Evolutionary conservation across 2,888 invertebrate genomes (phyloP).

Genomic region (Gastrophysa polygoni): DNA sequence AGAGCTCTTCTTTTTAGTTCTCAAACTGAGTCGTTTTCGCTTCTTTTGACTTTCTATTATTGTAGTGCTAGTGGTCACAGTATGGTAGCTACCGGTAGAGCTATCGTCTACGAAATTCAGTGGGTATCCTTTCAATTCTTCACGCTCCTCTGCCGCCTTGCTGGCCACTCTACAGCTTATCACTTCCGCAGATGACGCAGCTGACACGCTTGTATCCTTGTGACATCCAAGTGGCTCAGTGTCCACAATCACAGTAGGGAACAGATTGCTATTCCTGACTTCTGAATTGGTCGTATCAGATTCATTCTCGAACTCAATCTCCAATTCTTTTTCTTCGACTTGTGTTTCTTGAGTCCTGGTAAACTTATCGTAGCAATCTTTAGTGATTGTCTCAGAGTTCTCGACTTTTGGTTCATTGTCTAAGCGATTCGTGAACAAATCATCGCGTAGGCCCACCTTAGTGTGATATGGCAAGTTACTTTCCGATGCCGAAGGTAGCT

Average conservation of each 20-base stretch:
- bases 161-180: not conserved
- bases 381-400: not conserved
- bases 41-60: slow-evolving; percentile 4
- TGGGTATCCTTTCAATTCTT: not conserved
- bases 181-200: not conserved
- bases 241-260: slow-evolving; percentile 28
- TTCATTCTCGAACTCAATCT: not conserved
- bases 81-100: slow-evolving; percentile 15
- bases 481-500: slow-evolving; percentile 27
- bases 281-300: not conserved
- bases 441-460: slow-evolving; percentile 29
- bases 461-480: slow-evolving; percentile 33
- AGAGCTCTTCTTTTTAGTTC: not conserved
- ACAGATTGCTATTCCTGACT: slow-evolving; percentile 14
- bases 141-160: not conserved
- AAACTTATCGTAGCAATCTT: slow-evolving; percentile 13
- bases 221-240: not conserved
- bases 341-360: slow-evolving; percentile 26
- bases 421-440: slow-evolving; percentile 18
- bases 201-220: not conserved
- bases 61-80: slow-evolving; percentile 20
- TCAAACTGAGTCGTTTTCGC: not conserved
- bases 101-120: slow-evolving; percentile 17
- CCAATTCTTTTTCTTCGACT: slow-evolving; percentile 22
- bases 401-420: not conserved